phyloP scores from a whole-genome alignment of 2,888 invertebrate genomes.

The Mamestra brassicae region DNA sequence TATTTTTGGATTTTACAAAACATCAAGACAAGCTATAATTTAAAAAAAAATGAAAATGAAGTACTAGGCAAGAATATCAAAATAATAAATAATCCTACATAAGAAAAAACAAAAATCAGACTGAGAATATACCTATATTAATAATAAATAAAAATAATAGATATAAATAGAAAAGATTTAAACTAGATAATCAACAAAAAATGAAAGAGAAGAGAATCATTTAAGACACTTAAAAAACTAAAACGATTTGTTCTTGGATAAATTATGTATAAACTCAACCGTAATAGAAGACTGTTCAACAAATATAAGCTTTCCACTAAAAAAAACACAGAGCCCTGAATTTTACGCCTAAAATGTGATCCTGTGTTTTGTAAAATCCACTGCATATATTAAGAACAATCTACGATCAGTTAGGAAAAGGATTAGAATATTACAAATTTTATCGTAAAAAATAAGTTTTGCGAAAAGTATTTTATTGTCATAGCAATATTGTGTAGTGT shows the following conservation, averaged over 20 bases:
- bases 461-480: constrained; percentile 63
- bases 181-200: not conserved
- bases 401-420: constrained; percentile 61
- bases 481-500: constrained; percentile 64
- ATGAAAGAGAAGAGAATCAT: not conserved
- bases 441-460: constrained; percentile 52
- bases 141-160: not conserved
- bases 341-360: not conserved
- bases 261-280: not conserved
- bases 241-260: not conserved
- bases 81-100: no score
- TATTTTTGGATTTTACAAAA: constrained; percentile 55
- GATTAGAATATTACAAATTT: constrained; percentile 52
- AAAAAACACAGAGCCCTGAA: no score
- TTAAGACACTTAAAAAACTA: no score
- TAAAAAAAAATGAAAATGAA: not conserved
- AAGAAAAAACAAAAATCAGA: not conserved
- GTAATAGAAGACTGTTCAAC: not conserved
- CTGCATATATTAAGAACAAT: constrained; percentile 48
- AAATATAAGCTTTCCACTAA: not conserved
- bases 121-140: no score
- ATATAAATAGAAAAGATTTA: not conserved
- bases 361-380: constrained; percentile 57
- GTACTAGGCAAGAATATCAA: not conserved
- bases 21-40: not conserved